phyloP scores from a whole-genome alignment of 35 echinoderm and acorn worm genomes.

The Anneissia japonica region DNA sequence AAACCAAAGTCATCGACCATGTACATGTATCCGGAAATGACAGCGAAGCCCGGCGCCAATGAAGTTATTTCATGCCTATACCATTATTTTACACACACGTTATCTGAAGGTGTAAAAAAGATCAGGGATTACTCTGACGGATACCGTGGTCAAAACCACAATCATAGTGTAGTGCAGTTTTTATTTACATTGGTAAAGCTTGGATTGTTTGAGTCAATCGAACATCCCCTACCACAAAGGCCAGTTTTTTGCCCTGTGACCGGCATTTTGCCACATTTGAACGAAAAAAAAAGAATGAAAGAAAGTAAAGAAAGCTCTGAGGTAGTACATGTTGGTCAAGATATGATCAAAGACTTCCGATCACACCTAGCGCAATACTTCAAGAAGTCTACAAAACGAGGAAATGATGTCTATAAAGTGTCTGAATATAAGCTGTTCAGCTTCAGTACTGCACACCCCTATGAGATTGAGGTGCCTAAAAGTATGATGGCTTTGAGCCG shows the following conservation, averaged over 20 bases:
- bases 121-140: slow-evolving; percentile 12
- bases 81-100: background rate
- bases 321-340: too few species aligned
- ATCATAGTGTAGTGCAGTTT: background rate
- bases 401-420: too few species aligned
- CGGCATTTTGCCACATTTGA: slow-evolving; percentile 15
- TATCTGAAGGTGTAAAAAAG: background rate
- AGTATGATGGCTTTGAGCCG: too few species aligned
- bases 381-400: too few species aligned
- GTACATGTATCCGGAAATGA: slow-evolving; percentile 20
- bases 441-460: too few species aligned
- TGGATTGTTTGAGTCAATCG: background rate
- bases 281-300: slow-evolving; percentile 18
- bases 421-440: too few species aligned
- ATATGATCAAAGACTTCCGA: too few species aligned
- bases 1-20: background rate
- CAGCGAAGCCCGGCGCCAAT: background rate
- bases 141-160: background rate
- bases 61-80: slow-evolving; percentile 22
- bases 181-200: background rate
- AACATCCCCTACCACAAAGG: slow-evolving; percentile 16
- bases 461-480: too few species aligned
- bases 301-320: background rate
- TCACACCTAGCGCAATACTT: too few species aligned
- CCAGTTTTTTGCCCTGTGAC: slow-evolving; percentile 39